Percentiles rank a stretch among this genome's conserved stretches.
phyloP scores from a whole-genome alignment of 2,888 invertebrate species.

The Dicyrtoma fusca region DNA sequence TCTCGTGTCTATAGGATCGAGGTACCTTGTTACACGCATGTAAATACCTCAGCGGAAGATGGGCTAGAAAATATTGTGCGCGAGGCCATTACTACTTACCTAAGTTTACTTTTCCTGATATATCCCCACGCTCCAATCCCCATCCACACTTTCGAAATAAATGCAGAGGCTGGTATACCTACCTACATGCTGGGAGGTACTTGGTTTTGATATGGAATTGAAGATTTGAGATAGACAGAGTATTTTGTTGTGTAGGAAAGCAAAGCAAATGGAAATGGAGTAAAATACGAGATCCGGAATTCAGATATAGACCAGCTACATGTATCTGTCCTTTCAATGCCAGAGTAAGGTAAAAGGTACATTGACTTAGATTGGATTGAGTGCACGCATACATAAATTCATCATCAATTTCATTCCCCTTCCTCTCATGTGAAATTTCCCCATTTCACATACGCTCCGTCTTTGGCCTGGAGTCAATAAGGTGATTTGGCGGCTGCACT shows the following conservation, averaged over 20 bases:
- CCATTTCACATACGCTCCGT: not conserved
- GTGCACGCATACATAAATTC: constrained; percentile 29
- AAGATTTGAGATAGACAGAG: constrained; percentile 14
- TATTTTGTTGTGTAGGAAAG: too few relatives aligned
- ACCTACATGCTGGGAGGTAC: too few relatives aligned
- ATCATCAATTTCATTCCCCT: constrained; percentile 31
- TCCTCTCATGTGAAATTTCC: constrained; percentile 18
- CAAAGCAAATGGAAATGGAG: constrained; percentile 2
- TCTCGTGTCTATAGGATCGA: too few relatives aligned
- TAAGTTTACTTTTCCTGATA: too few relatives aligned
- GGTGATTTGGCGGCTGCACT: constrained; percentile 30
- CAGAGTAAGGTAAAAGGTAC: constrained; percentile 15
- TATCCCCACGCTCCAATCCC: too few relatives aligned
- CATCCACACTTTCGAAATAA: too few relatives aligned
- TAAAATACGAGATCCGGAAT: not conserved
- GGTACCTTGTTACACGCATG: too few relatives aligned
- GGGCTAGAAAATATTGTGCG: too few relatives aligned
- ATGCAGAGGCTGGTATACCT: too few relatives aligned
- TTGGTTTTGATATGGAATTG: not conserved
- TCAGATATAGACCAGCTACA: not conserved
- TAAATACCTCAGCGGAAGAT: too few relatives aligned
- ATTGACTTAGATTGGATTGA: constrained; percentile 17
- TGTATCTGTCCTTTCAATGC: not conserved
- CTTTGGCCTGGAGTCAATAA: constrained; percentile 33
- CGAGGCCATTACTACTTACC: too few relatives aligned